Evolutionary conservation across 2,888 invertebrate genomes (phyloP).

Genomic region (Lumbricus terrestris): DNA sequence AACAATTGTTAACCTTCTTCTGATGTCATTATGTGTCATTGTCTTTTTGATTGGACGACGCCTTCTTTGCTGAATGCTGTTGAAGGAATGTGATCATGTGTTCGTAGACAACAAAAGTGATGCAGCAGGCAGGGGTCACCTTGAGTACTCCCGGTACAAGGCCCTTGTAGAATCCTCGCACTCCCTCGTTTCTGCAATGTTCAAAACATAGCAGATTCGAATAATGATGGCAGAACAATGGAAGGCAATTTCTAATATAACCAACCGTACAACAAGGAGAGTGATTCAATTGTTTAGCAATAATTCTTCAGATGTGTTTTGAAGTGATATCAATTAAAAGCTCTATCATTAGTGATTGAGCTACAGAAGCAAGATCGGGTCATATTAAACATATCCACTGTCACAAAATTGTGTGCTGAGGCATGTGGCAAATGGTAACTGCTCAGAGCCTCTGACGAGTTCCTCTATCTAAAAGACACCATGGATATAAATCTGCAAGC

Average conservation of each 20-base stretch:
- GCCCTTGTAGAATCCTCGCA: conserved; percentile 91
- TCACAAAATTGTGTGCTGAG: neutral
- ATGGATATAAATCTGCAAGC: neutral
- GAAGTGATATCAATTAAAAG: no score
- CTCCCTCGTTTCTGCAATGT: conserved; percentile 66
- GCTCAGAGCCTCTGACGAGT: neutral
- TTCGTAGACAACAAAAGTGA: conserved; percentile 74
- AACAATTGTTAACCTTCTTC: neutral
- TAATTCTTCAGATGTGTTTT: conserved; percentile 31
- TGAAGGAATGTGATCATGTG: conserved; percentile 19
- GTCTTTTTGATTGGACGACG: neutral
- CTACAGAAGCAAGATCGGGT: neutral
- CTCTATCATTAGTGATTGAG: no score
- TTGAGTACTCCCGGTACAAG: conserved; percentile 81
- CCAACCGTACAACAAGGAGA: neutral
- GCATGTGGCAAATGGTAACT: neutral
- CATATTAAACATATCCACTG: neutral
- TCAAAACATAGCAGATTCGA: neutral
- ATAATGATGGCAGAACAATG: neutral
- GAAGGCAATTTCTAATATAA: neutral
- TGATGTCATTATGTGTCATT: neutral
- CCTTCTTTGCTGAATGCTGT: neutral
- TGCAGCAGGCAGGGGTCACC: conserved; percentile 90
- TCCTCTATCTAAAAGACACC: no score
- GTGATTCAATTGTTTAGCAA: neutral